Conservation (phyloP, 2,113 vertebrate species). For the Machaerirhynchus nigripectus region DNA sequence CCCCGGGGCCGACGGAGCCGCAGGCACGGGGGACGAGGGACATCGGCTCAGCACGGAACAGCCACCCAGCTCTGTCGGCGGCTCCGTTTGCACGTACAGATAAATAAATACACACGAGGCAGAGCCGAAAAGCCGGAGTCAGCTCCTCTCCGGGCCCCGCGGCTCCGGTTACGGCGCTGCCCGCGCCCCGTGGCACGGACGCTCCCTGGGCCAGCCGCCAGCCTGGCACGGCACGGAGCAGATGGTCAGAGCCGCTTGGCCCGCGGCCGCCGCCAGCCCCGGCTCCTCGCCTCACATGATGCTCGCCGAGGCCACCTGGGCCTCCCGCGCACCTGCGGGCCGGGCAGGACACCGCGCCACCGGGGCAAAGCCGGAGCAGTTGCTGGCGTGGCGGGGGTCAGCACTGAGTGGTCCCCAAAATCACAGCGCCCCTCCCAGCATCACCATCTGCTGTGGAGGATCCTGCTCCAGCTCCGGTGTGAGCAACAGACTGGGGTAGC, state of each 20-base stretch:
- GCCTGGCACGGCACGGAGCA: constrained; percentile 35
- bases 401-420: neutral
- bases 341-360: neutral
- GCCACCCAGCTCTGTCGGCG: neutral
- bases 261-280: constrained; percentile 11
- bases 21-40: rapidly evolving
- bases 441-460: neutral
- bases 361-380: neutral
- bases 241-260: constrained; percentile 65
- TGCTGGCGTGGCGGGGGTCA: neutral
- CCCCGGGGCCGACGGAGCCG: neutral
- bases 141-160: constrained; percentile 7
- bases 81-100: neutral
- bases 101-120: neutral
- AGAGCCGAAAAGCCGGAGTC: constrained; percentile 24
- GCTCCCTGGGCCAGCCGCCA: neutral
- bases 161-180: constrained; percentile 41
- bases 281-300: constrained; percentile 30
- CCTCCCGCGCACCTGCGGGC: constrained; percentile 6
- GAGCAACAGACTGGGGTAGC: neutral
- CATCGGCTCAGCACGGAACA: neutral
- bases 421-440: neutral
- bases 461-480: rapidly evolving
- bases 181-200: neutral
- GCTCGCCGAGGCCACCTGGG: constrained; percentile 63